Evolutionary conservation across 2,113 vertebrate genomes (phyloP).

Genomic region (Chamaetylas fuelleborni): DNA sequence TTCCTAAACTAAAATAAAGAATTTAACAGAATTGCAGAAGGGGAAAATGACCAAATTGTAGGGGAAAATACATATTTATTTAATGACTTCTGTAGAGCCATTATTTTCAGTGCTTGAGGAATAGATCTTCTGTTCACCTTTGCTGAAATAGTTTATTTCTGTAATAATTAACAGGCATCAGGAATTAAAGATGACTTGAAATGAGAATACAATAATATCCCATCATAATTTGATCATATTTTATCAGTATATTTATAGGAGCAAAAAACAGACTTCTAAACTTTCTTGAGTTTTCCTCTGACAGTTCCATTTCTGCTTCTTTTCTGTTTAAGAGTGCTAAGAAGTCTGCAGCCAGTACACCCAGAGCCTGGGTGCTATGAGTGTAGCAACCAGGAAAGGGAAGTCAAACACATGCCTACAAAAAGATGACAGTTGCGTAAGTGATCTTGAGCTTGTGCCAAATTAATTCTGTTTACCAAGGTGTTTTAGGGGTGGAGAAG

Average conservation of each 20-base stretch:
- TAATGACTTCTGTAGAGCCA: neutral
- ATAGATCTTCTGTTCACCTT: neutral
- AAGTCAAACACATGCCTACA: neutral
- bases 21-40: neutral
- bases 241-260: neutral
- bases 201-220: neutral
- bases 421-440: neutral
- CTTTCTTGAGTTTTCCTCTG: neutral
- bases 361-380: neutral
- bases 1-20: neutral
- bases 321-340: neutral
- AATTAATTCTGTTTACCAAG: neutral
- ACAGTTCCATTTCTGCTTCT: neutral
- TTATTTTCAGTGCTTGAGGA: neutral
- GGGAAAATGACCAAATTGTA: neutral
- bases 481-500: neutral
- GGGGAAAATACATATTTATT: neutral
- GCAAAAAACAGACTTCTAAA: neutral
- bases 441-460: neutral
- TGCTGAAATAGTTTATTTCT: neutral
- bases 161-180: neutral
- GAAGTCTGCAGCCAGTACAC: neutral
- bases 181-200: neutral
- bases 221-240: neutral
- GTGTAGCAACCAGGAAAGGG: fast-evolving